A percentile compares a stretch with the other conserved stretches of the same genome.
These are phyloP conservation scores for Eciton burchellii DNA, from an alignment of 1,140 invertebrate species.

Conservation along the genomic window DNA sequence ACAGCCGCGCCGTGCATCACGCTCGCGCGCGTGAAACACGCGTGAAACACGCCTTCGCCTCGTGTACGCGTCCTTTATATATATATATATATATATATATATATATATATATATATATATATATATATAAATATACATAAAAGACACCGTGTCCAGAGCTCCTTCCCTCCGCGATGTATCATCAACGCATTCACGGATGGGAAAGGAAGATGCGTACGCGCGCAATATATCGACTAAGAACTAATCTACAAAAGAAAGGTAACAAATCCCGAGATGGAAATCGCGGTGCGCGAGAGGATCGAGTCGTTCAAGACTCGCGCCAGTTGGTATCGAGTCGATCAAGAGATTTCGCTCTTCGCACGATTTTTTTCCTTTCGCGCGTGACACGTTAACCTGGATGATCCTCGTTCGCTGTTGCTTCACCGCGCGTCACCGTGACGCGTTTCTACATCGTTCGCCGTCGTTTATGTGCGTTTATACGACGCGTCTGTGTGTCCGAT, in stretches of 20 bases:
- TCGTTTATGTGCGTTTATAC: slow-evolving; percentile 56
- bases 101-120: slow-evolving; percentile 15
- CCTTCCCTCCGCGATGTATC: background rate
- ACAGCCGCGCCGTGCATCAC: slow-evolving; percentile 59
- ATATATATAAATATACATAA: slow-evolving; percentile 67
- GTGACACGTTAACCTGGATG: slow-evolving; percentile 78
- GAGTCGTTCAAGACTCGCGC: slow-evolving; percentile 78
- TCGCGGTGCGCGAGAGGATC: slow-evolving; percentile 74
- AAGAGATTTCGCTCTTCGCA: slow-evolving; percentile 68
- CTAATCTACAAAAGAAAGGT: slow-evolving; percentile 83
- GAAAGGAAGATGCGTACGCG: slow-evolving; percentile 70
- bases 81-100: slow-evolving; percentile 52
- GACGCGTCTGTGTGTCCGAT: slow-evolving; percentile 37
- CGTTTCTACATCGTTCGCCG: slow-evolving; percentile 66
- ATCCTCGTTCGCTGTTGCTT: slow-evolving; percentile 76
- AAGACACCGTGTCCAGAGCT: slow-evolving; percentile 73
- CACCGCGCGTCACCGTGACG: slow-evolving; percentile 32
- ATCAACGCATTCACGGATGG: background rate
- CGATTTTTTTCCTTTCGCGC: slow-evolving; percentile 32
- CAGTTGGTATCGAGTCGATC: slow-evolving; percentile 78
- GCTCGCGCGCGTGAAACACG: slow-evolving; percentile 47
- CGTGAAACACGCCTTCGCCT: slow-evolving; percentile 39
- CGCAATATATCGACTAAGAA: slow-evolving; percentile 82
- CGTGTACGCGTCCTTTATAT: slow-evolving; percentile 57
- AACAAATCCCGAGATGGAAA: slow-evolving; percentile 84